Evolutionary conservation across 2,888 invertebrate species (phyloP).

Genomic region (Euphydryas editha): DNA sequence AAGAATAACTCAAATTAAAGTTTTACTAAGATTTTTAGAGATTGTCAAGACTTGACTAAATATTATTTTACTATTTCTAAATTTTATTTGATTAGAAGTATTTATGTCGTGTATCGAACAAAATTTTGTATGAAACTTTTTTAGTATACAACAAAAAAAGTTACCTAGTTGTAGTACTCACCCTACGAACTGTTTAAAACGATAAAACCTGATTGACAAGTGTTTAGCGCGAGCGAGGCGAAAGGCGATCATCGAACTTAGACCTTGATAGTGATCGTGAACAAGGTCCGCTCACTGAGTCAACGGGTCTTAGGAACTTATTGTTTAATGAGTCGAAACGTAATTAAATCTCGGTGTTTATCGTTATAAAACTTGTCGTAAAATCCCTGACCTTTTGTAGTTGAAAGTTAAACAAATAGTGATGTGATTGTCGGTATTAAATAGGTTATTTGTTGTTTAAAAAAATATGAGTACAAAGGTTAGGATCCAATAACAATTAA

Average conservation of each 20-base stretch:
- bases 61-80: too few relatives aligned
- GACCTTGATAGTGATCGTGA: slow-evolving; percentile 76
- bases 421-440: not conserved
- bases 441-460: not conserved
- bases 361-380: slow-evolving; percentile 19
- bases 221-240: slow-evolving; percentile 51
- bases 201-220: slow-evolving; percentile 31
- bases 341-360: slow-evolving; percentile 16
- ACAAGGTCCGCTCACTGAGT: slow-evolving; percentile 58
- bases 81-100: too few relatives aligned
- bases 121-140: too few relatives aligned
- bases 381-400: slow-evolving; percentile 19
- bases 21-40: too few relatives aligned
- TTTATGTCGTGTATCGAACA: too few relatives aligned
- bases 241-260: slow-evolving; percentile 80
- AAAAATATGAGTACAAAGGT: not conserved
- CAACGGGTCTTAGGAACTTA: slow-evolving; percentile 36
- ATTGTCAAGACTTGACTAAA: too few relatives aligned
- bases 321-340: slow-evolving; percentile 21
- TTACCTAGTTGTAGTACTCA: too few relatives aligned
- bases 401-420: slow-evolving; percentile 13
- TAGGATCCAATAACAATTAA: not conserved
- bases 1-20: too few relatives aligned
- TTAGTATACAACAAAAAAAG: too few relatives aligned
- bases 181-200: too few relatives aligned